Base-by-base conservation (phyloP, 2,113 vertebrate genomes). In the Xiphophorus hellerii region DNA sequence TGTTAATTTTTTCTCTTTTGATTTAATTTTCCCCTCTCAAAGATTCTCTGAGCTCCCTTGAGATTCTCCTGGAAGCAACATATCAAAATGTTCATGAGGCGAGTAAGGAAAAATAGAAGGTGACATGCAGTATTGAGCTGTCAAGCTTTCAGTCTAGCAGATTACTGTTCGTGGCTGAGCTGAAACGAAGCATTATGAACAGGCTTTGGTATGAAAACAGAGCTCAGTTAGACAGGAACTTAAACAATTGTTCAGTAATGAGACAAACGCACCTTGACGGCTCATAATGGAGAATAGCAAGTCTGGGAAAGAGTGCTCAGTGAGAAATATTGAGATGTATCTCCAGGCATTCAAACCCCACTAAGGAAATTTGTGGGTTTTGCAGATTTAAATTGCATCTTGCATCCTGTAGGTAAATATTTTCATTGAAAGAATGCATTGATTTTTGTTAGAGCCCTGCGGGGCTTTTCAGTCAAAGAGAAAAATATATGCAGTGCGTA, bases 161-260 rank as follows among this genome's bases (percentile, higher is more conserved):
- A 90, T 90, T 84, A 90, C 58, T 1, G 25, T 66, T 84, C 69
- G 71, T 87, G 78, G 81, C 77, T 74, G 84, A 86, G 66, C 81
- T 1, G 73, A 80, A 84, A 73, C 31, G 74, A 91, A 85, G 81
- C 80, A 81, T 88, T 82, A 58, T 60, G 87, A 87, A 62, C 80
- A 80, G 63, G 75, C 81, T 90, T 73, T 74, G 78, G 80, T 80
- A 81, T 72, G 74, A 89, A 82, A 75, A 72, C 83, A 65, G 85
- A 78, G 80, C 85, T 87, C 86, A 76, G 83, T 77, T 78, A 85
- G 89, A 90, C 86, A 80, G 88, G 80, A 87, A 91, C 82, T 92
- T 91, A 88, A 90, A 91, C 88, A 92, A 92, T 85, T 78, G 88
- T 80, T 90, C 88, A 70, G 81, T 90, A 92, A 92, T 88, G 90